phyloP scores from a whole-genome alignment of 2,888 invertebrate species.

The Morpho achilles region DNA sequence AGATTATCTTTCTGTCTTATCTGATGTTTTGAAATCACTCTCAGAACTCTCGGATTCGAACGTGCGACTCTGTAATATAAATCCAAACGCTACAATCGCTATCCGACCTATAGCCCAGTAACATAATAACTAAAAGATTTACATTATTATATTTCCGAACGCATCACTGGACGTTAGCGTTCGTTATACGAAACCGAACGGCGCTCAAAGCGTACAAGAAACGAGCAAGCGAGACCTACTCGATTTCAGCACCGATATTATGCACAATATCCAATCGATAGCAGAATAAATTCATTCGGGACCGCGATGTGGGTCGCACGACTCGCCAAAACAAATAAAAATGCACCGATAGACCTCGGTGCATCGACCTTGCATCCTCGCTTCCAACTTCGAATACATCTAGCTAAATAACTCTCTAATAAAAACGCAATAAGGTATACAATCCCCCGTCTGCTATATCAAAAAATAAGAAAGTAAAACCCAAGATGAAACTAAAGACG shows the following conservation, averaged over 20 bases:
- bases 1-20: no score
- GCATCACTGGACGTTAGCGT: constrained; percentile 18
- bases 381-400: constrained; percentile 29
- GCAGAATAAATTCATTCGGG: constrained; percentile 75
- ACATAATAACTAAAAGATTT: neutral
- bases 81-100: no score
- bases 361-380: constrained; percentile 74
- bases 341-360: constrained; percentile 70
- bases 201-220: constrained; percentile 19
- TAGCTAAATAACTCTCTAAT: constrained; percentile 39
- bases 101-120: no score
- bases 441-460: constrained; percentile 38
- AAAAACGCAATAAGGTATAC: constrained; percentile 42
- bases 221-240: constrained; percentile 32
- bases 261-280: constrained; percentile 73
- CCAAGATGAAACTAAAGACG: constrained; percentile 75
- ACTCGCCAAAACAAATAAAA: constrained; percentile 77
- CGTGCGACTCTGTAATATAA: no score
- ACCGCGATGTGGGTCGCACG: constrained; percentile 72
- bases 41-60: no score
- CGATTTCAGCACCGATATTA: constrained; percentile 54
- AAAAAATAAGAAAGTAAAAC: constrained; percentile 75
- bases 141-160: constrained; percentile 7
- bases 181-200: constrained; percentile 22
- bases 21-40: no score